Conservation (phyloP, 1,140 invertebrate genomes). For the Pogonus chalceus region DNA sequence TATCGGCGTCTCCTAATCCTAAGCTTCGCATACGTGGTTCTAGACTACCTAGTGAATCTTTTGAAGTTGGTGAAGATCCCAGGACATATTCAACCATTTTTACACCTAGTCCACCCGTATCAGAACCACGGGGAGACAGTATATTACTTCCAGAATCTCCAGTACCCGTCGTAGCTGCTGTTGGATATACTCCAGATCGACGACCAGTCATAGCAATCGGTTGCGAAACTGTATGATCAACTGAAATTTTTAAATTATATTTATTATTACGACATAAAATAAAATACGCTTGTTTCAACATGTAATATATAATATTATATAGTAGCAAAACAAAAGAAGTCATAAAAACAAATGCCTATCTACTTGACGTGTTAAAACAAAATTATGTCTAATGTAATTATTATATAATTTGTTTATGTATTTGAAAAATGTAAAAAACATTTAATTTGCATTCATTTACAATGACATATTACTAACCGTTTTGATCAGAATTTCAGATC, state of each 20-base stretch:
- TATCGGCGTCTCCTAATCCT: constrained; percentile 37
- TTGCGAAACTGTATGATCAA: constrained; percentile 64
- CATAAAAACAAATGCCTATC: too few species aligned
- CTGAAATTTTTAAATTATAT: background rate
- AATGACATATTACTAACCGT: too few species aligned
- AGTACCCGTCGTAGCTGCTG: constrained; percentile 28
- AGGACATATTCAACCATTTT: constrained; percentile 99
- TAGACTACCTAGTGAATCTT: constrained; percentile 49
- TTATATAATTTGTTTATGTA: too few species aligned
- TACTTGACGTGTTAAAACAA: too few species aligned
- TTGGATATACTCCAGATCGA: constrained; percentile 42
- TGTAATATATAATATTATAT: too few species aligned
- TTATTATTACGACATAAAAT: too few species aligned
- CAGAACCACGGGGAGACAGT: constrained; percentile 56
- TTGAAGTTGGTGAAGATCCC: constrained; percentile 77
- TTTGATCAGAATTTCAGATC: too few species aligned
- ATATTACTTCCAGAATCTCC: constrained; percentile 43
- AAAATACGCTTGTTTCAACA: too few species aligned
- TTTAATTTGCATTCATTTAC: too few species aligned
- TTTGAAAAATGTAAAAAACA: too few species aligned
- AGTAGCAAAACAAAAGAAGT: too few species aligned
- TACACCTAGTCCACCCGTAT: constrained; percentile 75
- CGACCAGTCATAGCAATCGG: constrained; percentile 61
- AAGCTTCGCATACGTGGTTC: constrained; percentile 45
- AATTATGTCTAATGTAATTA: too few species aligned